Evolutionary conservation across 2,797 vertebrate genomes (phyloP).

Genomic region (Betta splendens): DNA sequence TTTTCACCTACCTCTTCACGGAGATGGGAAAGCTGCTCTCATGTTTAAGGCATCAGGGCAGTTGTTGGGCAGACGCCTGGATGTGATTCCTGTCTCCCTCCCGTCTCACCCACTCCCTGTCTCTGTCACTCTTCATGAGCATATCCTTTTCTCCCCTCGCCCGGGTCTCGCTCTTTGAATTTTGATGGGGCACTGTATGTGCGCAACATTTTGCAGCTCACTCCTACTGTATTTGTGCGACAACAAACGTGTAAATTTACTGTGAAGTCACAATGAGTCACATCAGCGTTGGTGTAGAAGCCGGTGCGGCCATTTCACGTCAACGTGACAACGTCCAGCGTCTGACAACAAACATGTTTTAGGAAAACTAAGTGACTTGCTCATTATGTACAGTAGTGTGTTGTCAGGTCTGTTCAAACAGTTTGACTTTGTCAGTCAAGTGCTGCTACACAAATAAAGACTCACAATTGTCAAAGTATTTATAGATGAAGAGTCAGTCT

Average conservation of each 20-base stretch:
- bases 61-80: slow-evolving; percentile 62
- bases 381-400: too few relatives aligned
- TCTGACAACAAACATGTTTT: slow-evolving; percentile 1
- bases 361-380: not conserved
- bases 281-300: slow-evolving; percentile 4
- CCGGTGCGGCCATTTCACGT: slow-evolving; percentile 1
- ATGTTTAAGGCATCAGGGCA: slow-evolving; percentile 76
- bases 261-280: slow-evolving; percentile 15
- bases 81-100: slow-evolving; percentile 48
- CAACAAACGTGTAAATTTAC: slow-evolving; percentile 1
- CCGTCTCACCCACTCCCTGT: slow-evolving; percentile 16
- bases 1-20: slow-evolving; percentile 53
- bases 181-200: slow-evolving; percentile 22
- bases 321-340: not conserved
- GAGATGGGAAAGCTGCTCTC: slow-evolving; percentile 68
- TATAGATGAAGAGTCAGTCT: too few relatives aligned
- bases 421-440: too few relatives aligned
- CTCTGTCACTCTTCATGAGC: slow-evolving; percentile 33
- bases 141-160: slow-evolving; percentile 14
- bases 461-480: too few relatives aligned
- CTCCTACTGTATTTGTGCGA: slow-evolving; percentile 8
- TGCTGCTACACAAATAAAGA: too few relatives aligned
- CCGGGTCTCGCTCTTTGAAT: slow-evolving; percentile 26
- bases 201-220: slow-evolving; percentile 6
- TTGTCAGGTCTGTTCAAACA: not conserved